Percentiles rank a stretch among this genome's conserved stretches.
These are phyloP conservation scores for Platerodrilus igneus DNA, from an alignment of 2,888 invertebrate species.

Conservation along the genomic window DNA sequence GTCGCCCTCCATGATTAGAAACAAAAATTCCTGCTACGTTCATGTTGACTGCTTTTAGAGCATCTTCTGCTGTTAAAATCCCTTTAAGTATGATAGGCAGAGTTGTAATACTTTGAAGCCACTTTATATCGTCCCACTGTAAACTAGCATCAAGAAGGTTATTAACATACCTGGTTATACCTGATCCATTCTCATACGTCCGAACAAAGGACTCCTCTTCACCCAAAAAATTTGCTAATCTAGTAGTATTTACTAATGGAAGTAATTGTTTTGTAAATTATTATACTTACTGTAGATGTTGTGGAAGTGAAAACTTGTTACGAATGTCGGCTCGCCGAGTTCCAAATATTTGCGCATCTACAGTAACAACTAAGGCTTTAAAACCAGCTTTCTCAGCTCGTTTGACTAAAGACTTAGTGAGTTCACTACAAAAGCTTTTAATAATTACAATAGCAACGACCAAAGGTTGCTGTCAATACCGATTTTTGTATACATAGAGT, in stretches of 20 bases:
- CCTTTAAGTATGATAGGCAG: conserved; percentile 85
- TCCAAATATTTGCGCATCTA: conserved; percentile 87
- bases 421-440: conserved; percentile 9
- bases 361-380: conserved; percentile 80
- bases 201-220: conserved; percentile 48
- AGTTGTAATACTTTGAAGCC: conserved; percentile 74
- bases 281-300: conserved; percentile 72
- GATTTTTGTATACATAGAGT: conserved; percentile 82
- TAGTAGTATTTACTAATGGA: conserved; percentile 40
- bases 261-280: background rate
- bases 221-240: conserved; percentile 77
- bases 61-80: conserved; percentile 81
- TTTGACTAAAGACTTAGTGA: conserved; percentile 63
- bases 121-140: conserved; percentile 82
- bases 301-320: conserved; percentile 79
- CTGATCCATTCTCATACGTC: conserved; percentile 58
- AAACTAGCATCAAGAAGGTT: conserved; percentile 74
- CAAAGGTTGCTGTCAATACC: conserved; percentile 54
- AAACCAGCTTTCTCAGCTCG: conserved; percentile 81
- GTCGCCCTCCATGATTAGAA: conserved; percentile 92
- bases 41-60: conserved; percentile 64
- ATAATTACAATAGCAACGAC: too few relatives aligned
- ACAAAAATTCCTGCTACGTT: conserved; percentile 81
- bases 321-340: conserved; percentile 73
- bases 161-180: conserved; percentile 72